Conservation (phyloP, 2,888 invertebrate genomes). For the Platycheirus albimanus region DNA sequence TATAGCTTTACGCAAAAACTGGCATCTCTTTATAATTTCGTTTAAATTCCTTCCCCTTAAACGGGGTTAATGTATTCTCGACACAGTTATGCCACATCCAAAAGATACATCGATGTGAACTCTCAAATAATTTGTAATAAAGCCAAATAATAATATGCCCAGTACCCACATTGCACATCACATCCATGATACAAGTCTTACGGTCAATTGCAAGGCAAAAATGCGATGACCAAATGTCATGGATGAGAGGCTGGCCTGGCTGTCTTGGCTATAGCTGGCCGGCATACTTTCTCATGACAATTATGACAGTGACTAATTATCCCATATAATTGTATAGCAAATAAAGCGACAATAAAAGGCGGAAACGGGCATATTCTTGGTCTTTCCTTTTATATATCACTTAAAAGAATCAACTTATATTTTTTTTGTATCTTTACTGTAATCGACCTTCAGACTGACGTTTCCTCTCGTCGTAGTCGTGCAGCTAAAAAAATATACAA, state of each 20-base stretch:
- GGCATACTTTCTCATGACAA: constrained; percentile 54
- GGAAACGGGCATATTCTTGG: constrained; percentile 42
- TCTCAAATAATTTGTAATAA: constrained; percentile 12
- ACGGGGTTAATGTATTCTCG: constrained; percentile 26
- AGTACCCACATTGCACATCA: constrained; percentile 18
- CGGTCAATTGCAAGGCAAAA: constrained; percentile 37
- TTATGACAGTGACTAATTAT: constrained; percentile 68
- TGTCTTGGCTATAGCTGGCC: constrained; percentile 5
- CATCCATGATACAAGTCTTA: not conserved
- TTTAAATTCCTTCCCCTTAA: not conserved
- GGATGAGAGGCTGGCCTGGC: not conserved
- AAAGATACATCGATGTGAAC: constrained; percentile 5
- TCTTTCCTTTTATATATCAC: constrained; percentile 26
- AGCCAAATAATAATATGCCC: not conserved
- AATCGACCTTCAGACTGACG: constrained; percentile 59
- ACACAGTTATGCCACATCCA: not conserved
- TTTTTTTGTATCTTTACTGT: too few relatives aligned
- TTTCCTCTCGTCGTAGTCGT: constrained; percentile 49
- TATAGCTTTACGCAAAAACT: too few relatives aligned
- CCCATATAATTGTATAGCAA: constrained; percentile 53
- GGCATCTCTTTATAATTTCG: too few relatives aligned
- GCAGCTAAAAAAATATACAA: constrained; percentile 1
- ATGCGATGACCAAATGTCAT: constrained; percentile 35
- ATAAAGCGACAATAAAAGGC: constrained; percentile 55
- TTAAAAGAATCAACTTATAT: constrained; percentile 24